Evolutionary conservation across 2,797 vertebrate genomes (phyloP).

Genomic region (Sparus aurata): DNA sequence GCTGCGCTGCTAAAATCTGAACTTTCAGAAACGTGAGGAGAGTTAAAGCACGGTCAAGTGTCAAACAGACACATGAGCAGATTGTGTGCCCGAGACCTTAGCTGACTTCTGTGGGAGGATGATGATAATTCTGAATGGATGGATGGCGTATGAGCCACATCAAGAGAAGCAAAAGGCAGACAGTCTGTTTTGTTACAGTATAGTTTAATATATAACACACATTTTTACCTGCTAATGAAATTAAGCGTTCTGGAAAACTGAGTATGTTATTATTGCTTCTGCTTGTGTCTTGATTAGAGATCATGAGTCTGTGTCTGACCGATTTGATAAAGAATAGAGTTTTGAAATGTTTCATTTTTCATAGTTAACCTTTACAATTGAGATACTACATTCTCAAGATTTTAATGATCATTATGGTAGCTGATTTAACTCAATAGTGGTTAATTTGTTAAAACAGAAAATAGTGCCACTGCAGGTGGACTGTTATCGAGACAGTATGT

Average conservation of each 20-base stretch:
- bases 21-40: slow-evolving; percentile 8
- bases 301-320: neutral
- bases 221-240: neutral
- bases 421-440: neutral
- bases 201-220: neutral
- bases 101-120: neutral
- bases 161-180: neutral
- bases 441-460: neutral
- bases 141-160: neutral
- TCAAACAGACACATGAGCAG: neutral
- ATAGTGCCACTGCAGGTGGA: neutral
- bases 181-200: neutral
- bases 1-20: slow-evolving; percentile 25
- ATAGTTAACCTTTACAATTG: neutral
- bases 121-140: slow-evolving; percentile 4
- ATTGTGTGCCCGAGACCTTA: neutral
- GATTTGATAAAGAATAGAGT: neutral
- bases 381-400: neutral
- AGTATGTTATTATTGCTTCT: neutral
- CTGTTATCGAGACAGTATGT: neutral
- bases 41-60: neutral
- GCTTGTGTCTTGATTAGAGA: neutral
- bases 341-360: neutral
- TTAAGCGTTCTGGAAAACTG: neutral
- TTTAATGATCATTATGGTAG: neutral